phyloP scores from a whole-genome alignment of 2,888 invertebrate genomes.

The Acanthosepion pharaonis region DNA sequence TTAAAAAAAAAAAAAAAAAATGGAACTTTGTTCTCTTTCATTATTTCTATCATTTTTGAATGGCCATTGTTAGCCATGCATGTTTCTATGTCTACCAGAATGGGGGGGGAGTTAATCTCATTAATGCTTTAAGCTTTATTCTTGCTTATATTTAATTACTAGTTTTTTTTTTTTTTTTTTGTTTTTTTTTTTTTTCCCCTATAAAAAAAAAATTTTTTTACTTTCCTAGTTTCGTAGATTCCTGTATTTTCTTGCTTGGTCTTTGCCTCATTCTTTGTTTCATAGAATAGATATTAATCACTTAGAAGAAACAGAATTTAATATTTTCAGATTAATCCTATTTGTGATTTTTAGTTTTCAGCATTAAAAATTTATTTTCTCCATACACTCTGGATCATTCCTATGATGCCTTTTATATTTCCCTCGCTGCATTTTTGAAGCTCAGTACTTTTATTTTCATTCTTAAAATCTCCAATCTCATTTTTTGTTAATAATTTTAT shows the following conservation, averaged over 20 bases:
- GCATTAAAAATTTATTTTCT: background rate
- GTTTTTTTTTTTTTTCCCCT: background rate
- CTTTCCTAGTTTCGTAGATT: too few species aligned
- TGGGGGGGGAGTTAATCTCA: background rate
- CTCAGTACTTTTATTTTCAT: too few species aligned
- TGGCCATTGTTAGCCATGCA: background rate
- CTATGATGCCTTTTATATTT: too few species aligned
- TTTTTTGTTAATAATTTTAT: background rate
- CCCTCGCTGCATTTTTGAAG: too few species aligned
- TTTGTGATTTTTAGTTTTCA: background rate
- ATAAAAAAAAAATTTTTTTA: too few species aligned
- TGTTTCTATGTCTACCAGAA: background rate
- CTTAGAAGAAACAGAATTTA: background rate
- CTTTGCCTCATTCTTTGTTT: background rate
- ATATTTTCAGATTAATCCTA: background rate
- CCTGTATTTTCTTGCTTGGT: background rate
- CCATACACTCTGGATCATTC: too few species aligned
- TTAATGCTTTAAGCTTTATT: background rate
- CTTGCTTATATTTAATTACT: background rate
- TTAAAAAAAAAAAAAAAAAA: background rate
- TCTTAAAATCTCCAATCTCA: too few species aligned
- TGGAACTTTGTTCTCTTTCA: background rate
- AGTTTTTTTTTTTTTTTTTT: background rate
- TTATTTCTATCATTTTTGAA: slow-evolving; percentile 33
- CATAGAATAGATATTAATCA: background rate